Conservation (phyloP, 2,797 vertebrate species). For the Spatula versicolor region DNA sequence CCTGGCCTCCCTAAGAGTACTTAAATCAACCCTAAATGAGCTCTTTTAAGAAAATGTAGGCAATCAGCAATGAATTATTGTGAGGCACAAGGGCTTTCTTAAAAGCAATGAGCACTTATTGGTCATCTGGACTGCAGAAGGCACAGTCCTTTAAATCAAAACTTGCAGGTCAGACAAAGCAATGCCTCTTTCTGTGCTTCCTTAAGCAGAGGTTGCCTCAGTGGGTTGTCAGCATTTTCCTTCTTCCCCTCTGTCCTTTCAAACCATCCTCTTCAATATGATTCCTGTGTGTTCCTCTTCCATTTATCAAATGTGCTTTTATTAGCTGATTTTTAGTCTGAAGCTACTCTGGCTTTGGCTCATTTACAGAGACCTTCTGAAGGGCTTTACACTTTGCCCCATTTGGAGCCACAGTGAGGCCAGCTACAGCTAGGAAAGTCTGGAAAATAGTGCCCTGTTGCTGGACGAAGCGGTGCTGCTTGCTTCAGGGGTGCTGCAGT, state of each 20-base stretch:
- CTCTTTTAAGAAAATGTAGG: constrained; percentile 63
- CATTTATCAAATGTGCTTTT: neutral
- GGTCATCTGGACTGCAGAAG: constrained; percentile 55
- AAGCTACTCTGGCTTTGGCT: neutral
- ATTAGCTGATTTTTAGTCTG: neutral
- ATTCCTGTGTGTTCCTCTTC: neutral
- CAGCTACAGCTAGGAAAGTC: rapidly evolving
- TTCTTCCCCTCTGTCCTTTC: neutral
- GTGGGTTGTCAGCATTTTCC: neutral
- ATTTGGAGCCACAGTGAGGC: neutral
- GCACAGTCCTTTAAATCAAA: constrained; percentile 32
- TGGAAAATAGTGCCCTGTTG: neutral
- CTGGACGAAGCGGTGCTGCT: neutral
- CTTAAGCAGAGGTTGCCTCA: neutral
- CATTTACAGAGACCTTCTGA: neutral
- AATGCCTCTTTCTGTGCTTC: neutral
- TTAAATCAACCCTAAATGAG: constrained; percentile 64
- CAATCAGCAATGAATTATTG: constrained; percentile 62
- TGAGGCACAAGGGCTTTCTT: constrained; percentile 49
- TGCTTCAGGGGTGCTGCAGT: neutral
- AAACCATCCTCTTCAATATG: neutral
- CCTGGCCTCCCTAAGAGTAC: constrained; percentile 30
- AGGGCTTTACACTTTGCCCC: neutral
- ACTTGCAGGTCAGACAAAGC: neutral
- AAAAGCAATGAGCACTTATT: constrained; percentile 7